Percentiles rank a stretch among this genome's conserved stretches.
Evolutionary conservation across 2,797 vertebrate genomes (phyloP).

Genomic region (Oreonectes daqikongensis): DNA sequence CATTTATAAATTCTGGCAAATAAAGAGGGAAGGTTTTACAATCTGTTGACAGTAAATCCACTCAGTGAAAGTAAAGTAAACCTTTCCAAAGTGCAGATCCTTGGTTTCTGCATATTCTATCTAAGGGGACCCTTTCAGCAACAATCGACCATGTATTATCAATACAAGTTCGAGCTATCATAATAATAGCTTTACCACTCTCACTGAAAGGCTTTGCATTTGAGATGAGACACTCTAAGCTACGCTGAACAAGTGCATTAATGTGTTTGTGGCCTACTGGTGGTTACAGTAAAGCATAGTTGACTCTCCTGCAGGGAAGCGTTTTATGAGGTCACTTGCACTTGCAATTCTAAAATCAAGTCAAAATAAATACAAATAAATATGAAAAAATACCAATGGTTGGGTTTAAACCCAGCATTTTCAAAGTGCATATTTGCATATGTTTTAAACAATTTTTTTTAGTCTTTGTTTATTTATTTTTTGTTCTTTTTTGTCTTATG

Average conservation of each 20-base stretch:
- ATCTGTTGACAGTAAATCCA: slow-evolving; percentile 22
- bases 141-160: slow-evolving; percentile 21
- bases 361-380: background rate
- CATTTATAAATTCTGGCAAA: too few species aligned
- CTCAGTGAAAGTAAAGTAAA: slow-evolving; percentile 11
- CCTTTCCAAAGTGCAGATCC: slow-evolving; percentile 4
- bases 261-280: slow-evolving; percentile 52
- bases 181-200: slow-evolving; percentile 23
- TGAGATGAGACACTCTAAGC: slow-evolving; percentile 45
- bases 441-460: slow-evolving; percentile 54
- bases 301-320: slow-evolving; percentile 28
- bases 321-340: slow-evolving; percentile 41
- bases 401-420: too few species aligned
- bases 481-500: slow-evolving; percentile 53
- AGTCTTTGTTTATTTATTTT: too few species aligned
- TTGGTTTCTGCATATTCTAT: slow-evolving; percentile 16
- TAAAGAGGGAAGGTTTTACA: background rate
- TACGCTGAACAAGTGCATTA: slow-evolving; percentile 33
- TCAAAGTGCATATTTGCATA: slow-evolving; percentile 66
- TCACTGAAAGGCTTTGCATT: slow-evolving; percentile 50
- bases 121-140: slow-evolving; percentile 21
- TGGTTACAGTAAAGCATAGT: slow-evolving; percentile 51
- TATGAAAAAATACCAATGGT: too few species aligned
- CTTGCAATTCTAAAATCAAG: slow-evolving; percentile 9
- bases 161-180: slow-evolving; percentile 30